phyloP scores from a whole-genome alignment of 2,888 invertebrate species.

The Auanema sp. region DNA sequence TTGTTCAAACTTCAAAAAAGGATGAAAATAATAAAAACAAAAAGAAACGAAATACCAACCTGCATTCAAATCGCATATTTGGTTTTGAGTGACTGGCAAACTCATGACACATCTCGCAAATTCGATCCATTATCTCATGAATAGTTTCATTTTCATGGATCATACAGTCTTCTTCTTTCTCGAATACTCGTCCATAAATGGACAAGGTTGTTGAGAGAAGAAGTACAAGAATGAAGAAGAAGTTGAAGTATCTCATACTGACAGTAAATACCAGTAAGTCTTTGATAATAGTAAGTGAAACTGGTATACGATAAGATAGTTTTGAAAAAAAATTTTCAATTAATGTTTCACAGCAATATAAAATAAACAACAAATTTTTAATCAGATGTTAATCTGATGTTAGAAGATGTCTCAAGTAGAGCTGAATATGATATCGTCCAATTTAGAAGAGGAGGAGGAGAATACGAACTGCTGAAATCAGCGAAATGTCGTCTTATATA shows the following conservation, averaged over 20 bases:
- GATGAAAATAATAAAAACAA: background rate
- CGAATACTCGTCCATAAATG: background rate
- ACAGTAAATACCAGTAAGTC: background rate
- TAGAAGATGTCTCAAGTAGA: too few relatives aligned
- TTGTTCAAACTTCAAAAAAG: background rate
- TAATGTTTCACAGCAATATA: too few relatives aligned
- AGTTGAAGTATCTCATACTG: conserved; percentile 9
- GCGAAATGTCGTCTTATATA: too few relatives aligned
- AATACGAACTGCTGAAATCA: too few relatives aligned
- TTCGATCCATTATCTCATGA: conserved; percentile 46
- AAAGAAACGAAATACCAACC: conserved; percentile 25
- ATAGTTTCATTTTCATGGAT: conserved; percentile 37
- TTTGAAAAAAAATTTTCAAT: too few relatives aligned
- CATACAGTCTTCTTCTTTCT: conserved; percentile 23
- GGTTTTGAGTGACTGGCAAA: conserved; percentile 38
- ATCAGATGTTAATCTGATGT: too few relatives aligned
- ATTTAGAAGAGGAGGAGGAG: too few relatives aligned
- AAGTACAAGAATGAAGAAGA: conserved; percentile 9
- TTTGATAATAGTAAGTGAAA: too few relatives aligned
- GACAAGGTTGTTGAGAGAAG: background rate
- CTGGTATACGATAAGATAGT: too few relatives aligned
- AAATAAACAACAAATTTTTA: too few relatives aligned
- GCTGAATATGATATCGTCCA: too few relatives aligned
- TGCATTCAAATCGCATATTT: conserved; percentile 45
- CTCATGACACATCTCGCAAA: conserved; percentile 53